These are phyloP conservation scores for Ceratina australensis DNA, from an alignment of 1,140 invertebrate species.

Conservation along the genomic window DNA sequence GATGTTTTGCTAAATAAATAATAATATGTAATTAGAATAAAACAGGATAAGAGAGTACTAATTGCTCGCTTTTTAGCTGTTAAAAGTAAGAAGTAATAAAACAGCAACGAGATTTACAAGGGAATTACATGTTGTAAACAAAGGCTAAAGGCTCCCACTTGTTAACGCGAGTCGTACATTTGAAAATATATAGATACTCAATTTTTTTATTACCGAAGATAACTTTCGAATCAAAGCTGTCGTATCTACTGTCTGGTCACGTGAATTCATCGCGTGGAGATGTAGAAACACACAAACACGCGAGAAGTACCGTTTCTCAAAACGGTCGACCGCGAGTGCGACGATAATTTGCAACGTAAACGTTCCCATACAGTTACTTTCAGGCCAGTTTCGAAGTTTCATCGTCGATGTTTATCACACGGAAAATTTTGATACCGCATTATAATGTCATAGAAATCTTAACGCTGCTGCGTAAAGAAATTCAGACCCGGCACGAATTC, in stretches of 20 bases:
- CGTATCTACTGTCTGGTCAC: background rate
- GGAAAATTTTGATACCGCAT: slow-evolving; percentile 32
- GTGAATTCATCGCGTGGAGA: slow-evolving; percentile 26
- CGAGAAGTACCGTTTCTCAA: slow-evolving; percentile 76
- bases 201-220: background rate
- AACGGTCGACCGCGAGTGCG: slow-evolving; percentile 72
- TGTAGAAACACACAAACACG: slow-evolving; percentile 43
- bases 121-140: background rate
- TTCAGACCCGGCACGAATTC: background rate
- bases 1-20: background rate
- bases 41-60: too few relatives aligned
- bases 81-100: too few relatives aligned
- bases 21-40: too few relatives aligned
- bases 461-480: background rate
- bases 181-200: background rate
- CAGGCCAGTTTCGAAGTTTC: slow-evolving; percentile 31
- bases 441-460: background rate
- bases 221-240: background rate
- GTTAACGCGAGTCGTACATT: background rate
- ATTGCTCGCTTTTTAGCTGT: too few relatives aligned
- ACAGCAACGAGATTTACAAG: too few relatives aligned
- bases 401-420: slow-evolving; percentile 22
- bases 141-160: background rate
- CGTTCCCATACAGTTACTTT: slow-evolving; percentile 70
- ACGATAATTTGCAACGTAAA: slow-evolving; percentile 74